Evolutionary conservation across 2,888 invertebrate genomes (phyloP).

Genomic region (Strigamia transsilvanica): DNA sequence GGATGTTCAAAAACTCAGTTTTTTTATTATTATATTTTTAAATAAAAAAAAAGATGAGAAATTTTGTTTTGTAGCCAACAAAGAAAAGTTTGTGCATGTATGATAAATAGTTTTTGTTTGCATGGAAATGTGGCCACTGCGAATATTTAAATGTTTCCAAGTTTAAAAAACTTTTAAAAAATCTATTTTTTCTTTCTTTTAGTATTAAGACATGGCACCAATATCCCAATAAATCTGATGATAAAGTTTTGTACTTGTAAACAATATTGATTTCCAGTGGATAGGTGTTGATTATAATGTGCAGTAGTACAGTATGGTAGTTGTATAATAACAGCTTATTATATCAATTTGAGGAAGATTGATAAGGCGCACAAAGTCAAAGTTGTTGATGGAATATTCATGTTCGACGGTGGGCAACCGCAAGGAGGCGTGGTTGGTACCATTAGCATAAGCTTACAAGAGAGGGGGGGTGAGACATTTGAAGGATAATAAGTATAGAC

Average conservation of each 20-base stretch:
- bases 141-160: neutral
- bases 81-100: constrained; percentile 3
- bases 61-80: constrained; percentile 9
- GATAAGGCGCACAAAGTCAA: neutral
- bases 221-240: too few species aligned
- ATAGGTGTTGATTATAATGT: neutral
- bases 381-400: constrained; percentile 33
- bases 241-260: too few species aligned
- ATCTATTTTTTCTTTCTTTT: too few species aligned
- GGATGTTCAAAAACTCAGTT: constrained; percentile 3
- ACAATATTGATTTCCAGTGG: too few species aligned
- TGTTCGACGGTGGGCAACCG: constrained; percentile 10
- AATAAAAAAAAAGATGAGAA: neutral
- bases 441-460: constrained; percentile 28
- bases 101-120: constrained; percentile 1
- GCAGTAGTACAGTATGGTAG: too few species aligned
- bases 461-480: neutral
- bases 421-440: constrained; percentile 2
- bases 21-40: neutral
- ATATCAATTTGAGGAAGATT: constrained; percentile 23
- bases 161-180: too few species aligned
- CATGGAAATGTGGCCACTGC: neutral
- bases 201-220: too few species aligned
- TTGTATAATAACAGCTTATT: neutral
- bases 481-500: constrained; percentile 24